These are phyloP conservation scores for Megaleporinus macrocephalus DNA, from an alignment of 2,113 vertebrate species.

Conservation along the genomic window DNA sequence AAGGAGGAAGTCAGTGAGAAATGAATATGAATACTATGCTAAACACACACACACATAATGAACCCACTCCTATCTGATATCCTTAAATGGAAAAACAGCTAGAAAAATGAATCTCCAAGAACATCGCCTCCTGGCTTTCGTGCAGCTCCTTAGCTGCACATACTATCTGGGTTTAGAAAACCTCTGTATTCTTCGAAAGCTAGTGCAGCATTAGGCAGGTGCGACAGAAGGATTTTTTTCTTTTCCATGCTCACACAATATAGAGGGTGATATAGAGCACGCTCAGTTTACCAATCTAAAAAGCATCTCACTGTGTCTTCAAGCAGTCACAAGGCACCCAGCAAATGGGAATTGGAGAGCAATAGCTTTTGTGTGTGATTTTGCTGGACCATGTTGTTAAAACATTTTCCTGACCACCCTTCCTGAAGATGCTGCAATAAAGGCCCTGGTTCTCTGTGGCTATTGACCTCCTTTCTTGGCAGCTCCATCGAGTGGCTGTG, in stretches of 20 bases:
- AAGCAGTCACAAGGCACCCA: not conserved
- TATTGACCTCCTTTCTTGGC: not conserved
- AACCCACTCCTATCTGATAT: not conserved
- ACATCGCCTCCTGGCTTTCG: not conserved
- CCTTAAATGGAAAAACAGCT: not conserved
- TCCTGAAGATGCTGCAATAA: not conserved
- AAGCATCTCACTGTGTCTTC: constrained; percentile 9
- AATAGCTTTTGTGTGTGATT: not conserved
- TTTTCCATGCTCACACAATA: not conserved
- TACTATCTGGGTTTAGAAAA: not conserved
- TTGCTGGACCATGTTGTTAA: not conserved
- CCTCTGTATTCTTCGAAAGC: not conserved
- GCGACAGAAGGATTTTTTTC: not conserved
- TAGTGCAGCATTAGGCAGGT: not conserved
- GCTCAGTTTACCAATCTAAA: constrained; percentile 2
- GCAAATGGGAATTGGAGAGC: not conserved
- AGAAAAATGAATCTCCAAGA: not conserved
- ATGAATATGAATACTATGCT: not conserved
- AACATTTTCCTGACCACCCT: not conserved
- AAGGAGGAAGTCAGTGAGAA: not conserved
- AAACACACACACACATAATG: not conserved
- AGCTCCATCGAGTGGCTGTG: not conserved
- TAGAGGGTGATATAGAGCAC: not conserved
- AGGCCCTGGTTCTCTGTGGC: not conserved
- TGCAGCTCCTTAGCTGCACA: no score